Evolutionary conservation across 2,888 invertebrate species (phyloP).

Genomic region (Ophion ellenae): DNA sequence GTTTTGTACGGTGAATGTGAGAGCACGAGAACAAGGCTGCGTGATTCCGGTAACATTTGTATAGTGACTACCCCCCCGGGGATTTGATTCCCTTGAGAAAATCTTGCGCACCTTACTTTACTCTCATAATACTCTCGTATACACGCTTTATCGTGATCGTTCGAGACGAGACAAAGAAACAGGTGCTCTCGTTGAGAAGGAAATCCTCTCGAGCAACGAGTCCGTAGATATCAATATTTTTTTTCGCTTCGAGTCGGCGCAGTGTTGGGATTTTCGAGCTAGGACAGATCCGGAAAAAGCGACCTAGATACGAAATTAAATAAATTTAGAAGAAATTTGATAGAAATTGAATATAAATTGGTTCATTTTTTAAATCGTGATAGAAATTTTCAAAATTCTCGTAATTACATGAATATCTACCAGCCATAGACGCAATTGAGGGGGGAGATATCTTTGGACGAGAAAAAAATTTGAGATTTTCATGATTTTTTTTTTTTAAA

Average conservation of each 20-base stretch:
- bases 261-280: neutral
- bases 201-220: constrained; percentile 24
- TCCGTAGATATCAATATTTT: neutral
- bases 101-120: constrained; percentile 7
- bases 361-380: neutral
- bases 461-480: too few species aligned
- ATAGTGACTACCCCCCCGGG: constrained; percentile 16
- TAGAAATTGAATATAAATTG: neutral
- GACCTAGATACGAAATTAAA: too few species aligned
- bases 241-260: neutral
- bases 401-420: neutral
- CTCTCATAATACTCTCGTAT: constrained; percentile 1
- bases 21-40: constrained; percentile 40
- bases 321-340: too few species aligned
- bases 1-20: constrained; percentile 28
- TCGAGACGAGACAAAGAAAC: constrained; percentile 38
- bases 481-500: too few species aligned
- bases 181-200: constrained; percentile 12
- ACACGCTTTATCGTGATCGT: constrained; percentile 28
- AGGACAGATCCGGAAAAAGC: too few species aligned
- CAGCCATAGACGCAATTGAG: too few species aligned
- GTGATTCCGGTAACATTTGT: constrained; percentile 52
- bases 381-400: neutral
- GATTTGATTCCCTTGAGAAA: constrained; percentile 45
- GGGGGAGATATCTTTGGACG: too few species aligned